Percentiles rank a stretch among this genome's conserved stretches.
These are phyloP conservation scores for Calameuta idolon DNA, from an alignment of 2,888 invertebrate species.

Conservation along the genomic window DNA sequence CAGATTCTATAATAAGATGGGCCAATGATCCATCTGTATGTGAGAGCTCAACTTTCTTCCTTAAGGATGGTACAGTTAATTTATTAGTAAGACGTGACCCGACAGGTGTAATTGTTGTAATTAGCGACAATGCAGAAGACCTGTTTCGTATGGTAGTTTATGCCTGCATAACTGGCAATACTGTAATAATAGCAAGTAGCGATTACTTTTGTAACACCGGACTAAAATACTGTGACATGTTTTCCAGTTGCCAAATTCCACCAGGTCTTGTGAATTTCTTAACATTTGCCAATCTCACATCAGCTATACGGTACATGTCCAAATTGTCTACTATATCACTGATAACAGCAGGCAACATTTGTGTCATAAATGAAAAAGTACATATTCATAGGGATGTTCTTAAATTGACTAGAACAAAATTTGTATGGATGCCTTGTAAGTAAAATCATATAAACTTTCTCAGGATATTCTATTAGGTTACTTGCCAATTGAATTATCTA, in stretches of 20 bases:
- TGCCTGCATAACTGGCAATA: conserved; percentile 34
- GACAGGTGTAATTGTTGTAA: conserved; percentile 29
- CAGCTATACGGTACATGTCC: background rate
- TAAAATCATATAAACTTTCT: background rate
- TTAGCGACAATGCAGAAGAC: conserved; percentile 16
- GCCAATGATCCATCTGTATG: conserved; percentile 18
- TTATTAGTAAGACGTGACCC: conserved; percentile 32
- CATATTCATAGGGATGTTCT: background rate
- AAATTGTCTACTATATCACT: background rate
- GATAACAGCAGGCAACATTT: background rate
- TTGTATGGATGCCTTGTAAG: background rate
- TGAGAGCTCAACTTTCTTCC: conserved; percentile 28
- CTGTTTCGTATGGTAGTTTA: conserved; percentile 28
- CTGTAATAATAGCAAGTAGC: conserved; percentile 25
- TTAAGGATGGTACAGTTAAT: conserved; percentile 31
- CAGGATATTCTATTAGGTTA: no score
- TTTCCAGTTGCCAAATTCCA: conserved; percentile 34
- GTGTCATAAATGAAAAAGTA: background rate
- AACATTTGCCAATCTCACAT: conserved; percentile 24
- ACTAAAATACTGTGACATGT: conserved; percentile 31
- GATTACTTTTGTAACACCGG: conserved; percentile 16
- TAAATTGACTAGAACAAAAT: background rate
- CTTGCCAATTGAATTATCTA: background rate
- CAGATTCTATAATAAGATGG: background rate
- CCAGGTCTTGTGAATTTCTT: conserved; percentile 33